A percentile compares a stretch with the other conserved stretches of the same genome.
Evolutionary conservation across 2,113 vertebrate species (phyloP).

Genomic region (Zosterops japonicus): DNA sequence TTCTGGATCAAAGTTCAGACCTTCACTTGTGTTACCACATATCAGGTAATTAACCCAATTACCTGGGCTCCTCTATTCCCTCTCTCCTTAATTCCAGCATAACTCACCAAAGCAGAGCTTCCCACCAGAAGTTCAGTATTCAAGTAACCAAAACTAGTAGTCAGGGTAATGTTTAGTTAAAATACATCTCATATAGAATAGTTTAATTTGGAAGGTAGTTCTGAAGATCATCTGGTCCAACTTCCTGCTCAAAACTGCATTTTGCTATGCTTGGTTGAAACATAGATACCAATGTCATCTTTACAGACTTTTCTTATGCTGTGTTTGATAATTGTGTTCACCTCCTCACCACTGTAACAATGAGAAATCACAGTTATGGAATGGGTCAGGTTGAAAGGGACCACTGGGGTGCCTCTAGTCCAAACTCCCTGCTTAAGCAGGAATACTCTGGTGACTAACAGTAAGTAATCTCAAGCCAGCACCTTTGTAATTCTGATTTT

Average conservation of each 20-base stretch:
- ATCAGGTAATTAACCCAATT: not conserved
- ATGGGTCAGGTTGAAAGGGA: not conserved
- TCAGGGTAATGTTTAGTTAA: not conserved
- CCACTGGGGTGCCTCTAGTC: not conserved
- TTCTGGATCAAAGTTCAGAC: not conserved
- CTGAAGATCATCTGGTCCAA: not conserved
- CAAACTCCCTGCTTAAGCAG: not conserved
- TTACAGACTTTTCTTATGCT: not conserved
- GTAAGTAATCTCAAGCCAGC: not conserved
- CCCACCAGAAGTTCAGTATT: not conserved
- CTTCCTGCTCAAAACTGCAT: not conserved
- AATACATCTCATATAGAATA: not conserved
- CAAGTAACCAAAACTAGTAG: not conserved
- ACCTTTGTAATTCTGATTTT: not conserved
- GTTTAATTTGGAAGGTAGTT: not conserved
- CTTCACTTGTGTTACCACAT: not conserved
- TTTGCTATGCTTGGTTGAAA: not conserved
- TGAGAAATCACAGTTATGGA: not conserved
- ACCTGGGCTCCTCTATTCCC: not conserved
- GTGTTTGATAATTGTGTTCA: not conserved
- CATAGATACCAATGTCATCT: not conserved
- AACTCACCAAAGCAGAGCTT: not conserved
- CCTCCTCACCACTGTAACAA: not conserved
- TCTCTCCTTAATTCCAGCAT: not conserved
- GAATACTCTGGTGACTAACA: not conserved